Evolutionary conservation across 1,140 invertebrate species (phyloP).

Genomic region (Heterodera carotae): DNA sequence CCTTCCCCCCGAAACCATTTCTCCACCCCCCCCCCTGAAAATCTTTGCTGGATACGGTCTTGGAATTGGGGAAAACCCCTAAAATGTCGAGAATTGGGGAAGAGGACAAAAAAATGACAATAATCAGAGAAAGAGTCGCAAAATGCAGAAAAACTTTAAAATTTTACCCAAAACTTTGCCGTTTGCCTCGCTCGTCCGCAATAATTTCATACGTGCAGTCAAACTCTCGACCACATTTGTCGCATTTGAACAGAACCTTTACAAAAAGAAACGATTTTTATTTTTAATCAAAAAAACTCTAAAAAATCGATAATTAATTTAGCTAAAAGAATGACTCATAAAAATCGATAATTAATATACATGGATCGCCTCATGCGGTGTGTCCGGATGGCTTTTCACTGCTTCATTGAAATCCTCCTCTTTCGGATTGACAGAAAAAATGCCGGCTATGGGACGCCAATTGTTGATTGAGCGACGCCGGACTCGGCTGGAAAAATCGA

Average conservation of each 20-base stretch:
- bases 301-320: too few species aligned
- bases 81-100: too few species aligned
- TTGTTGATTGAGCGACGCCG: constrained; percentile 24
- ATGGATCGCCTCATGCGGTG: constrained; percentile 28
- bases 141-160: too few species aligned
- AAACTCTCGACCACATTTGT: constrained; percentile 19
- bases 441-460: constrained; percentile 24
- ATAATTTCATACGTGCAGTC: constrained; percentile 29
- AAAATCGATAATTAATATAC: neutral
- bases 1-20: too few species aligned
- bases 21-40: too few species aligned
- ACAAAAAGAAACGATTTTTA: neutral
- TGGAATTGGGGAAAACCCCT: too few species aligned
- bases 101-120: too few species aligned
- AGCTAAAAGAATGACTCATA: too few species aligned
- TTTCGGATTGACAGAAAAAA: constrained; percentile 15
- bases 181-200: constrained; percentile 20
- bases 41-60: too few species aligned
- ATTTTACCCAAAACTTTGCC: constrained; percentile 26
- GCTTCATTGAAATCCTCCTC: constrained; percentile 12
- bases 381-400: constrained; percentile 1
- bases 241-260: constrained; percentile 21
- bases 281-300: too few species aligned
- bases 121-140: too few species aligned
- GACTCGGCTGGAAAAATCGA: neutral